Evolutionary conservation across 1,140 invertebrate species (phyloP).

Genomic region (Rhyacophila brunnea): DNA sequence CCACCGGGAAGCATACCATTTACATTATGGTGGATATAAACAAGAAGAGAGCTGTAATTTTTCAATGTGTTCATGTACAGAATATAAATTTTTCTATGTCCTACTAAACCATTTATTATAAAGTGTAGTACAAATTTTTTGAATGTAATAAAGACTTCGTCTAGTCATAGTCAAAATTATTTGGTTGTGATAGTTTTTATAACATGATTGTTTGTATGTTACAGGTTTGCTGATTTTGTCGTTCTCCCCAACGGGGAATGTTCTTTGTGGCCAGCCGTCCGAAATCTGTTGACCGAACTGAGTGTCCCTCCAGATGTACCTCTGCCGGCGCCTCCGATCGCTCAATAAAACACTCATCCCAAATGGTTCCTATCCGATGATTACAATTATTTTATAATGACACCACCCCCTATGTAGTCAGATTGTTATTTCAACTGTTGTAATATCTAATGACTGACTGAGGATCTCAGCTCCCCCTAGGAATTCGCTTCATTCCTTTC

Average conservation of each 20-base stretch:
- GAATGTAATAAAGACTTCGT: background rate
- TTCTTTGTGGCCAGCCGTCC: constrained; percentile 83
- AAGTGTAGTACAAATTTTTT: background rate
- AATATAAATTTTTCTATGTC: background rate
- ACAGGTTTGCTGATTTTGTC: constrained; percentile 67
- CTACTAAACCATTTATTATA: background rate
- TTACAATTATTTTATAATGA: too few species aligned
- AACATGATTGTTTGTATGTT: background rate
- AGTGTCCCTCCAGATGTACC: constrained; percentile 67
- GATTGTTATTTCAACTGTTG: too few species aligned
- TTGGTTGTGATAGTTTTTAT: background rate
- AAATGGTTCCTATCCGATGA: too few species aligned
- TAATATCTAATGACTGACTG: too few species aligned
- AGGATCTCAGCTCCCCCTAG: too few species aligned
- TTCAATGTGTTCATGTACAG: background rate
- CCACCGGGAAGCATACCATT: too few species aligned
- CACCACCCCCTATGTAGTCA: too few species aligned
- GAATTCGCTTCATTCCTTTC: too few species aligned
- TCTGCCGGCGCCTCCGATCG: constrained; percentile 34
- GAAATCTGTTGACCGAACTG: constrained; percentile 81
- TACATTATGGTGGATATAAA: background rate
- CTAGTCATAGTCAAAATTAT: background rate
- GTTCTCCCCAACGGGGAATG: constrained; percentile 68
- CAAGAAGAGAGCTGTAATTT: background rate
- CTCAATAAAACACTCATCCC: too few species aligned